phyloP scores from a whole-genome alignment of 2,113 vertebrate genomes.

The Taurulus bubalis region DNA sequence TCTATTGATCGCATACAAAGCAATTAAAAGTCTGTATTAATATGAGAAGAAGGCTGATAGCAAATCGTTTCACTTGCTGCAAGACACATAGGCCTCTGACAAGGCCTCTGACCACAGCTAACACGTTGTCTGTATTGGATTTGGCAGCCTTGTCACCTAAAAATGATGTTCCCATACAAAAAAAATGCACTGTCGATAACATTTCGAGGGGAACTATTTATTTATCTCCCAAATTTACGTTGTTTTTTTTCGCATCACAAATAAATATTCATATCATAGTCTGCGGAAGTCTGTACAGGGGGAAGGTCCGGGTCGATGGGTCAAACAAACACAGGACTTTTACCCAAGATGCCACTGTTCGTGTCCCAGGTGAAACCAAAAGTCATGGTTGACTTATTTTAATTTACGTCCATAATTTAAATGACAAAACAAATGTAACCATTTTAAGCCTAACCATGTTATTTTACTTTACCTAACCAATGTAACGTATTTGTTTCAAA shows the following conservation, averaged over 20 bases:
- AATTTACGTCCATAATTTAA: neutral
- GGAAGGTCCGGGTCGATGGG: neutral
- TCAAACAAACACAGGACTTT: neutral
- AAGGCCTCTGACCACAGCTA: too few relatives aligned
- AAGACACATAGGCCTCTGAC: conserved; percentile 41
- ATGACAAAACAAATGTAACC: neutral
- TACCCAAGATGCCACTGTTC: neutral
- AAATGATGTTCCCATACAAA: neutral
- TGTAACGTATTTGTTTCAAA: neutral
- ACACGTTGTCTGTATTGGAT: conserved; percentile 48
- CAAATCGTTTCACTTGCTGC: conserved; percentile 58
- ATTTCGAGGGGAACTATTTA: neutral
- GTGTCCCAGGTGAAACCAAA: neutral
- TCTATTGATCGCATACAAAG: conserved; percentile 62
- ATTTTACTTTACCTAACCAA: neutral
- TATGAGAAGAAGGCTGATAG: conserved; percentile 52
- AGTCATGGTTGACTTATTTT: neutral
- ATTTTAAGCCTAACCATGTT: neutral
- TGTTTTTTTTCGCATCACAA: neutral
- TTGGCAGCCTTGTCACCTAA: neutral
- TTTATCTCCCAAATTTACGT: neutral
- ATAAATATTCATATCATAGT: neutral
- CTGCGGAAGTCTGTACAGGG: neutral
- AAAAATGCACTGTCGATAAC: neutral
- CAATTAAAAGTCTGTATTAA: conserved; percentile 74